Conservation (phyloP, 2,888 invertebrate species). For the Rugalucina vietnamica region DNA sequence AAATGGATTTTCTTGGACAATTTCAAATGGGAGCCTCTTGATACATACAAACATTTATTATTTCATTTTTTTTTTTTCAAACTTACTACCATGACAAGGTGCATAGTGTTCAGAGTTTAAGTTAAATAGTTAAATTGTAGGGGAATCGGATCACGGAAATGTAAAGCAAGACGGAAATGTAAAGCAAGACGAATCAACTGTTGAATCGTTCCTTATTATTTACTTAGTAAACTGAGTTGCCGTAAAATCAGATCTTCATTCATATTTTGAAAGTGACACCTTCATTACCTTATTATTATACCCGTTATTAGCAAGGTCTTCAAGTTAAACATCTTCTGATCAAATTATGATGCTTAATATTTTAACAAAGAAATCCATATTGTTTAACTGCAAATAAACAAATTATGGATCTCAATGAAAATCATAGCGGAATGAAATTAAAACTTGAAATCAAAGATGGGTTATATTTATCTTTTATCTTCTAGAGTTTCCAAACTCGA, state of each 20-base stretch:
- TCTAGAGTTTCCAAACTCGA: neutral
- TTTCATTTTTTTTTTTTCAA: too few species aligned
- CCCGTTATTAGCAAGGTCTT: neutral
- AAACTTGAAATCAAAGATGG: neutral
- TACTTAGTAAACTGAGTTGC: constrained; percentile 24
- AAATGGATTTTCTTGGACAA: too few species aligned
- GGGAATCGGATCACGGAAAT: constrained; percentile 1
- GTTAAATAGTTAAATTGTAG: too few species aligned
- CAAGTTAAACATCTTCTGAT: too few species aligned
- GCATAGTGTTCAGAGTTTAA: too few species aligned
- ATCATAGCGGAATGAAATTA: neutral
- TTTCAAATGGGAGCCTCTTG: too few species aligned
- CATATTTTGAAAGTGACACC: constrained; percentile 40
- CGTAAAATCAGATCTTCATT: constrained; percentile 19
- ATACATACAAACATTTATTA: too few species aligned
- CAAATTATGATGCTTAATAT: neutral
- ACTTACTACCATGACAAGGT: too few species aligned
- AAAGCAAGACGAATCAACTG: too few species aligned
- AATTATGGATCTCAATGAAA: neutral
- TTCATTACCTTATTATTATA: constrained; percentile 14
- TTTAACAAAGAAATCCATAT: neutral
- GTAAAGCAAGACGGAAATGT: too few species aligned
- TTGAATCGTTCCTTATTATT: constrained; percentile 10
- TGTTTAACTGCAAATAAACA: neutral
- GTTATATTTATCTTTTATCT: neutral